Percentiles rank a stretch among this genome's conserved stretches.
phyloP scores from a whole-genome alignment of 1,140 invertebrate genomes.

The Hyles euphorbiae region DNA sequence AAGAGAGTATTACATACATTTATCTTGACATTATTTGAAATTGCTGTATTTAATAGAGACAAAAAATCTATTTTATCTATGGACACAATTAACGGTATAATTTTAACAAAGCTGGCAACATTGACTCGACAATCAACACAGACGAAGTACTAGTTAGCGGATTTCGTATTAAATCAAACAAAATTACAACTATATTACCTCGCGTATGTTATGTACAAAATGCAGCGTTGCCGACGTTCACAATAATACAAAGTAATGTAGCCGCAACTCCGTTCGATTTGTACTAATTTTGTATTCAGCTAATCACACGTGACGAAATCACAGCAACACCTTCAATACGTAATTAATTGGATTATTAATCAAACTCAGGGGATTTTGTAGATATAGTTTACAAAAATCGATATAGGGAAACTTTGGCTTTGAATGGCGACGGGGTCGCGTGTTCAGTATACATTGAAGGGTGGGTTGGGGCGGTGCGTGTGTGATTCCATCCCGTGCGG shows the following conservation, averaged over 20 bases:
- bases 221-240: conserved; percentile 23
- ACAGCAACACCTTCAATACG: conserved; percentile 17
- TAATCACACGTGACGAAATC: conserved; percentile 26
- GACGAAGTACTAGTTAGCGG: conserved; percentile 25
- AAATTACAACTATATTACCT: conserved; percentile 25
- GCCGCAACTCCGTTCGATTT: conserved; percentile 28
- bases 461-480: background rate
- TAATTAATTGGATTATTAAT: conserved; percentile 1
- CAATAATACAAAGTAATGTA: conserved; percentile 17
- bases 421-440: too few relatives aligned
- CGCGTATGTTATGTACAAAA: conserved; percentile 35
- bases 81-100: conserved; percentile 14
- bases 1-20: too few relatives aligned
- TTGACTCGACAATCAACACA: conserved; percentile 44
- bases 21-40: too few relatives aligned
- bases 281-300: conserved; percentile 29
- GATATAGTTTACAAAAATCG: background rate
- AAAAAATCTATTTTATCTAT: conserved; percentile 8
- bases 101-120: conserved; percentile 36
- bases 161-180: conserved; percentile 14
- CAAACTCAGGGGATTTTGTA: background rate
- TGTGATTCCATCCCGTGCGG: conserved; percentile 13
- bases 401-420: conserved; percentile 3
- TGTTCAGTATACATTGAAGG: too few relatives aligned
- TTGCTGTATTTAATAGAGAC: conserved; percentile 1